Evolutionary conservation across 1,140 invertebrate species (phyloP), one percentile per base, ranked within the genome.

Genomic region (Drosophila nigrodunni): DNA sequence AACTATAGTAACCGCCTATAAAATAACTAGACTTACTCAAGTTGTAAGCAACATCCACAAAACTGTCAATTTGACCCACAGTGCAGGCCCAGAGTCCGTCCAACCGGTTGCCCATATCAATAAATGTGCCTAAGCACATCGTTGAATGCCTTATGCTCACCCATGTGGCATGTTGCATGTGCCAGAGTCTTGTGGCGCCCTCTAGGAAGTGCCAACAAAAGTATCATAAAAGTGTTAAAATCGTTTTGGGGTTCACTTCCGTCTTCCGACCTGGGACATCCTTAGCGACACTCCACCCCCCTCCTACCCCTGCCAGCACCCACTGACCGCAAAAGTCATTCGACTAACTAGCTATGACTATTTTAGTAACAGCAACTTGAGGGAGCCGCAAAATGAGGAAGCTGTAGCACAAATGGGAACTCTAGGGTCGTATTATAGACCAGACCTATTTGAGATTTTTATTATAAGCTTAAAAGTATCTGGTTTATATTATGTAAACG

Each of bases 241-340:
- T 80, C 69, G 74, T 83, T 88, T 89, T 76, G 80, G 85, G 85
- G 80, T 80, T 88, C 65, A 81, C 80, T 88, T 85, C 80, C 80
- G 85, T 70, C 60, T 73, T 52, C 62, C 67, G n/a, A 49, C n/a
- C 34, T 35, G 50, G n/a, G 50, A 54, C 34, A 35, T 37, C 34
- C 34, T 54, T 10, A 30, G 25, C 3, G 25, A 4, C 25, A 30
- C 25, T 30, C 25, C 25, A 30, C 25, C 3, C 1, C 25, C 1
- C 6, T 30, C 25, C 3, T 30, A 30, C 3, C 4, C 6, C 11
- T 11, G 9, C 3, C n/a, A 13, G 41, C n/a, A 5, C 3, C 41
- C 3, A 43, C 7, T 8, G 13, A 11, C 41, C 41, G n/a, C 41
- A 43, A 37, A 15, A 9, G 44, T 47, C 15, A 30, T 30, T 4